These are phyloP conservation scores for Balearica regulorum DNA, from an alignment of 2,797 vertebrate species.

Conservation along the genomic window DNA sequence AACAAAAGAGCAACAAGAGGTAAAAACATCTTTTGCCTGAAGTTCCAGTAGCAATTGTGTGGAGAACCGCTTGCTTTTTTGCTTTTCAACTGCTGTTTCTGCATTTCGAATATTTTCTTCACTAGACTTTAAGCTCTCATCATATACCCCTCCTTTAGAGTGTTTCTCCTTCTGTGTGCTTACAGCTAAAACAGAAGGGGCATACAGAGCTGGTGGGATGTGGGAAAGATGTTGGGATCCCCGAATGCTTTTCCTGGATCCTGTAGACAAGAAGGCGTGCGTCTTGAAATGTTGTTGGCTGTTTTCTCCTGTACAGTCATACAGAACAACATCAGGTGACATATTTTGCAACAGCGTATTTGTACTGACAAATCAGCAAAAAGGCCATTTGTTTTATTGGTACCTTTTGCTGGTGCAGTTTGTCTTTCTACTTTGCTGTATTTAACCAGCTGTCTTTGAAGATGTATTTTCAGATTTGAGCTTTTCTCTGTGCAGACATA, in stretches of 20 bases:
- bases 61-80: not conserved
- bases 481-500: not conserved
- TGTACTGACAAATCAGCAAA: not conserved
- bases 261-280: not conserved
- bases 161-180: not conserved
- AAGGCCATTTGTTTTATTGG: not conserved
- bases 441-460: conserved; percentile 35
- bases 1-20: not conserved
- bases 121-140: not conserved
- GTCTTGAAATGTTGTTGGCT: not conserved
- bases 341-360: not conserved
- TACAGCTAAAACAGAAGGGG: not conserved
- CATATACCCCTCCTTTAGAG: not conserved
- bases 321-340: not conserved
- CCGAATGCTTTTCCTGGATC: not conserved
- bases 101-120: not conserved
- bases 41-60: not conserved
- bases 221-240: not conserved
- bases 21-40: not conserved
- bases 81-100: not conserved
- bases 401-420: not conserved
- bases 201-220: not conserved
- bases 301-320: not conserved
- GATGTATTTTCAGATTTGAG: not conserved
- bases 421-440: not conserved